Base-by-base conservation (phyloP, 2,888 invertebrate genomes). In the Julus scanicus region DNA sequence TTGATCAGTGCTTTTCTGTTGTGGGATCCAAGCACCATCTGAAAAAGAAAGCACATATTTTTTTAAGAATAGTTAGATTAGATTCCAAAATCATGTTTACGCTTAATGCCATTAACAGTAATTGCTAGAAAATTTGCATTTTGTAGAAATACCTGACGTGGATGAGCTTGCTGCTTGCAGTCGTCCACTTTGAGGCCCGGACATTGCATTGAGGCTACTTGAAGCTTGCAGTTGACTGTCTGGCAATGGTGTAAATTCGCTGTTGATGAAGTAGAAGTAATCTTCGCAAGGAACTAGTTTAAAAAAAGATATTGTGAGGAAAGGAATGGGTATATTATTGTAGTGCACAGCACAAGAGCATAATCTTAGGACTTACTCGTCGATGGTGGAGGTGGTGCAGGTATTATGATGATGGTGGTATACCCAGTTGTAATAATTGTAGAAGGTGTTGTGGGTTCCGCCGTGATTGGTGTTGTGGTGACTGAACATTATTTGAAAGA, bases 1-100 rank as follows among this genome's bases (percentile, higher is more conserved):
- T 92, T 96, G 95, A 90, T 94, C 92, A 90, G 92, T 91, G 91
- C 95, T 94, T 40, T 93, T 92, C 37, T 92, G 91, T 85, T 92
- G 92, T 0, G 97, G 95, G 88, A 94, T 94, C 97, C 97, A 97
- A 90, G 95, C 94, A 84, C 94, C 94, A 83, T 93, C 94, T 93
- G 90, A 9, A 71, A 37, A 53, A 84, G 15, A 53, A 6, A 20
- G 29, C 29, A 29, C 29, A 29, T 29, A 29, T 29, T 29, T 29
- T 29, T 29, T 29, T 29, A 0, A 29, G 29, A 29, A 29, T 29
- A 29, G 29, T 29, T 29, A 29, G 0, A 29, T 29, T 29, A 29
- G 29, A 29, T 29, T 29, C 29, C 29, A 29, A 29, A 29, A 29
- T 29, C 29, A 0, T 29, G 29, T 29, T 29, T 29, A 29, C 29